phyloP scores from a whole-genome alignment of 1,140 invertebrate genomes.

The Papilio machaon region DNA sequence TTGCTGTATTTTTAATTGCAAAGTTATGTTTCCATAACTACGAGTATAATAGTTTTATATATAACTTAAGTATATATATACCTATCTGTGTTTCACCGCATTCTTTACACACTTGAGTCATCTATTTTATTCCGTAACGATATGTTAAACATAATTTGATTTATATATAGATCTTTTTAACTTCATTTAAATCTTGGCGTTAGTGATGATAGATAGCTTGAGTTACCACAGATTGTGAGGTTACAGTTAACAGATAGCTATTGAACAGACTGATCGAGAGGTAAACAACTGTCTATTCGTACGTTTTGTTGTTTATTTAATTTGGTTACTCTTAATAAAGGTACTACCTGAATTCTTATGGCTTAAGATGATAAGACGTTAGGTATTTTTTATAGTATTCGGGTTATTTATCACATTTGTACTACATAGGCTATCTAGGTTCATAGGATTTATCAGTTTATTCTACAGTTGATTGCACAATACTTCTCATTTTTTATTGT shows the following conservation, averaged over 20 bases:
- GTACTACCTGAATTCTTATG: background rate
- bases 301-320: conserved; percentile 3
- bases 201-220: conserved; percentile 2
- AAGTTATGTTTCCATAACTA: too few species aligned
- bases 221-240: conserved; percentile 14
- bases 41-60: too few species aligned
- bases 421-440: too few species aligned
- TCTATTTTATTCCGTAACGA: background rate
- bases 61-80: background rate
- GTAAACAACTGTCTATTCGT: background rate
- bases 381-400: too few species aligned
- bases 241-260: background rate
- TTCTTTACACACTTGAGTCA: background rate
- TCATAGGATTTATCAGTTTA: too few species aligned
- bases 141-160: background rate
- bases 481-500: too few species aligned
- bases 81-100: background rate
- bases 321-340: conserved; percentile 17
- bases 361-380: background rate
- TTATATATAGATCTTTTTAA: background rate
- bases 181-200: background rate
- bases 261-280: conserved; percentile 3
- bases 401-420: too few species aligned
- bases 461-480: too few species aligned
- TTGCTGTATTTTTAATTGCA: too few species aligned